Conservation (phyloP, 2,888 invertebrate species). For the Coecobrya sp. region DNA sequence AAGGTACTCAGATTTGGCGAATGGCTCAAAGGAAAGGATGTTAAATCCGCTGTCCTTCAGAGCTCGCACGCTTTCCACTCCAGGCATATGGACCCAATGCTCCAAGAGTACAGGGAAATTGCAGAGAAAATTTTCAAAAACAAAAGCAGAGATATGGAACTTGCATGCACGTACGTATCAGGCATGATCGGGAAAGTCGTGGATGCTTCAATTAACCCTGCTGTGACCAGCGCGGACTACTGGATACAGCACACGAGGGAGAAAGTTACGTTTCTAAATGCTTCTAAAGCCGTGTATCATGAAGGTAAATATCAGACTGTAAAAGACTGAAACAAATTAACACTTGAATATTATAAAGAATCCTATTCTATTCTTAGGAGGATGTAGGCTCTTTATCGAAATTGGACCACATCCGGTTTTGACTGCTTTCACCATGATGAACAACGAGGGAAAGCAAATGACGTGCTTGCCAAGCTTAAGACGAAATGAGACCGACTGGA, state of each 20-base stretch:
- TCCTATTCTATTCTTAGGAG: no score
- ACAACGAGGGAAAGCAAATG: slow-evolving; percentile 40
- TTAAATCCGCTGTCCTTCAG: slow-evolving; percentile 76
- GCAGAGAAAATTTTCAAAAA: slow-evolving; percentile 17
- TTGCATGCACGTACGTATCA: slow-evolving; percentile 73
- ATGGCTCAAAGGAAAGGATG: slow-evolving; percentile 50
- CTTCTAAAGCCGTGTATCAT: slow-evolving; percentile 57
- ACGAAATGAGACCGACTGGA: slow-evolving; percentile 77
- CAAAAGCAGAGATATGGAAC: neutral
- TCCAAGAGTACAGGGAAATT: slow-evolving; percentile 64
- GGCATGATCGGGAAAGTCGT: slow-evolving; percentile 73
- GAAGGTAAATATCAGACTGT: no score
- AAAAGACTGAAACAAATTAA: no score
- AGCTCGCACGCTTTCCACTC: slow-evolving; percentile 79
- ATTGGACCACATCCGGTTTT: slow-evolving; percentile 83
- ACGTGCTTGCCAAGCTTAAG: slow-evolving; percentile 78
- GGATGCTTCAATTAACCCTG: neutral
- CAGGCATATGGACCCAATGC: slow-evolving; percentile 75
- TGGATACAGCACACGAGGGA: slow-evolving; percentile 82
- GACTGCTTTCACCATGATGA: slow-evolving; percentile 78
- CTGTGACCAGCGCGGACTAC: slow-evolving; percentile 63
- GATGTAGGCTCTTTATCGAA: slow-evolving; percentile 76
- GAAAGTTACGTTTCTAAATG: slow-evolving; percentile 76
- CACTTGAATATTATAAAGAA: no score
- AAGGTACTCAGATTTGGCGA: slow-evolving; percentile 54